Evolutionary conservation across 2,113 vertebrate species (phyloP).

Genomic region (Daubentonia madagascariensis): DNA sequence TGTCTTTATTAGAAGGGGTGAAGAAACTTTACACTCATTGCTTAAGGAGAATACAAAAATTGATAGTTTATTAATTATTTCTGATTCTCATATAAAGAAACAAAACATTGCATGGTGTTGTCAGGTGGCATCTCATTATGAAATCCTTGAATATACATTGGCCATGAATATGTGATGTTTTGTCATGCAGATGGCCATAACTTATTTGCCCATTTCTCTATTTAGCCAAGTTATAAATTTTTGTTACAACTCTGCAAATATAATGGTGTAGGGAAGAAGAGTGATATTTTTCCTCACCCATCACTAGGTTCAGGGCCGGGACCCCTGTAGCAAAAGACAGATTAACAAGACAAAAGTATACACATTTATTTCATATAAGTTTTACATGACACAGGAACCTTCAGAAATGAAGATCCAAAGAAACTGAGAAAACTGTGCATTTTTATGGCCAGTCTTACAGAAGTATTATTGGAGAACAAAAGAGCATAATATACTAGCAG

Average conservation of each 20-base stretch:
- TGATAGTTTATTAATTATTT: not conserved
- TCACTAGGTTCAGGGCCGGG: not conserved
- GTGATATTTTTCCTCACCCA: not conserved
- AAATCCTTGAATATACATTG: not conserved
- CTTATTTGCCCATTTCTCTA: not conserved
- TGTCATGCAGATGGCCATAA: not conserved
- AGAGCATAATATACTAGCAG: not conserved
- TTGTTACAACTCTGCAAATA: not conserved
- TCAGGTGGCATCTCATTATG: not conserved
- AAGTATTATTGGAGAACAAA: not conserved
- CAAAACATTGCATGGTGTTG: not conserved
- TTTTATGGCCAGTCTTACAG: not conserved
- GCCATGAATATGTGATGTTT: not conserved
- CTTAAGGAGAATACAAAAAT: not conserved
- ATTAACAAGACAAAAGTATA: not conserved
- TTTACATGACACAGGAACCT: not conserved
- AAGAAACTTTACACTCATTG: not conserved
- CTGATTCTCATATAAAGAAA: not conserved
- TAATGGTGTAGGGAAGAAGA: not conserved
- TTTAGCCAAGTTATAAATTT: not conserved
- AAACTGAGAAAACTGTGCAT: not conserved
- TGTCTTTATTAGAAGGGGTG: not conserved
- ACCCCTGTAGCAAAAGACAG: not conserved
- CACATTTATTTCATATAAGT: not conserved
- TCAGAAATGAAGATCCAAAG: not conserved